Evolutionary conservation across 2,113 vertebrate species (phyloP).

Genomic region (Excalfactoria chinensis): DNA sequence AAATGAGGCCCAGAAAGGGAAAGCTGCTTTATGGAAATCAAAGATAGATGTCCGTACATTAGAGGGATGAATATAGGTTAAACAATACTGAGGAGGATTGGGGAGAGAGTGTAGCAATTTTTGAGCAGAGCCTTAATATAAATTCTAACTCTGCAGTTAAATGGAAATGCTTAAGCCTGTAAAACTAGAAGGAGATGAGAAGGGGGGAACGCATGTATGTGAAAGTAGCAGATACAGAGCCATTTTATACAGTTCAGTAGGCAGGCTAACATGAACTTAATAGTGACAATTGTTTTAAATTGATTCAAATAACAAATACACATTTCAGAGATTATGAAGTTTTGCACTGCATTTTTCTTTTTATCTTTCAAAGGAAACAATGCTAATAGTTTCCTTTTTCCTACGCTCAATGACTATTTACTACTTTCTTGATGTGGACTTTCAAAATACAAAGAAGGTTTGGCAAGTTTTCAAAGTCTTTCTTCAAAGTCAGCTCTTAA

Average conservation of each 20-base stretch:
- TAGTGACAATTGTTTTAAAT: constrained; percentile 77
- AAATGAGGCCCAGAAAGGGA: constrained; percentile 45
- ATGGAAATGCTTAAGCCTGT: constrained; percentile 41
- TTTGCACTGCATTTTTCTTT: constrained; percentile 81
- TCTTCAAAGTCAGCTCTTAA: constrained; percentile 83
- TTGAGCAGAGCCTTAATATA: constrained; percentile 19
- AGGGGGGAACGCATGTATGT: constrained; percentile 16
- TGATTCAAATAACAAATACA: constrained; percentile 81
- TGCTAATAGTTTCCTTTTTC: constrained; percentile 89
- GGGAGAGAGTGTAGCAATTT: neutral
- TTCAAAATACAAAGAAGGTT: constrained; percentile 85
- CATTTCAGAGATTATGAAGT: constrained; percentile 84
- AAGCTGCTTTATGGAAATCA: constrained; percentile 49
- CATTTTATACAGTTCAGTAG: constrained; percentile 71
- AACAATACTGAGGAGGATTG: neutral
- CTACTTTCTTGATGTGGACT: constrained; percentile 83
- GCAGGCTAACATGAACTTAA: constrained; percentile 70
- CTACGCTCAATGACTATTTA: constrained; percentile 81
- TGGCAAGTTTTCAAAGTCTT: constrained; percentile 85
- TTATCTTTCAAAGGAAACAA: constrained; percentile 89
- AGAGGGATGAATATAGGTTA: neutral
- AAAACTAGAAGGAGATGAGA: constrained; percentile 41
- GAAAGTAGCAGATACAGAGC: constrained; percentile 67
- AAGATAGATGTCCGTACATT: constrained; percentile 10
- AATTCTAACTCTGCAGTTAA: constrained; percentile 42